phyloP scores from a whole-genome alignment of 2,113 vertebrate species.

The Eulemur macaco region DNA sequence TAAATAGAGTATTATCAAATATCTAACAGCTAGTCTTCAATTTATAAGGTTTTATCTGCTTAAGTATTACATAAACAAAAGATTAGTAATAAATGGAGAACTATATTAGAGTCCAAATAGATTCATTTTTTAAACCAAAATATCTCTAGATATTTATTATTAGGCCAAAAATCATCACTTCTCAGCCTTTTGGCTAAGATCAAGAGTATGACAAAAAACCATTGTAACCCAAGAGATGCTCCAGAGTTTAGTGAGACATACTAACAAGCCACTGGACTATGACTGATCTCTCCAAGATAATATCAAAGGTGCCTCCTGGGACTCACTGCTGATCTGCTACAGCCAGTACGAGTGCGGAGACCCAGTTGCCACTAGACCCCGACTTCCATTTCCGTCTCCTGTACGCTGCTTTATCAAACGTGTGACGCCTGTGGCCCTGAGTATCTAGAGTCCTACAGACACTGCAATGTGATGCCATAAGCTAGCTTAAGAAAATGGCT shows the following conservation, averaged over 20 bases:
- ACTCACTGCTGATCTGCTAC: background rate
- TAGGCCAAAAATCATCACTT: background rate
- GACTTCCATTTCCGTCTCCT: background rate
- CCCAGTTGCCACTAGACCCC: background rate
- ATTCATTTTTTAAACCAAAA: background rate
- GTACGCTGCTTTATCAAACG: background rate
- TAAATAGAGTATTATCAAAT: conserved; percentile 9
- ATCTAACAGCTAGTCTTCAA: background rate
- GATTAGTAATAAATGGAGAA: background rate
- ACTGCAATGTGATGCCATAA: background rate
- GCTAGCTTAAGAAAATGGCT: background rate
- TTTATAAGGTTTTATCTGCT: conserved; percentile 9
- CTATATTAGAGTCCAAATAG: background rate
- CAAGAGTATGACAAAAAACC: background rate
- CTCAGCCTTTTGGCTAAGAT: too few species aligned
- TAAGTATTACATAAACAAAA: conserved; percentile 1
- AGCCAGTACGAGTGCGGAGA: background rate
- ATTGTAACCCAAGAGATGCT: background rate
- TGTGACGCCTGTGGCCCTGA: background rate
- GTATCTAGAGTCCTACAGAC: background rate
- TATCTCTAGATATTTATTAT: background rate
- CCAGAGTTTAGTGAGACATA: background rate
- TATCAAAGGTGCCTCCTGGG: background rate
- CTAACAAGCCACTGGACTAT: background rate
- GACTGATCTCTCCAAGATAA: background rate